Conservation (phyloP, 37 sponge, comb jelly and placozoan species). For the Tethya wilhelma region DNA sequence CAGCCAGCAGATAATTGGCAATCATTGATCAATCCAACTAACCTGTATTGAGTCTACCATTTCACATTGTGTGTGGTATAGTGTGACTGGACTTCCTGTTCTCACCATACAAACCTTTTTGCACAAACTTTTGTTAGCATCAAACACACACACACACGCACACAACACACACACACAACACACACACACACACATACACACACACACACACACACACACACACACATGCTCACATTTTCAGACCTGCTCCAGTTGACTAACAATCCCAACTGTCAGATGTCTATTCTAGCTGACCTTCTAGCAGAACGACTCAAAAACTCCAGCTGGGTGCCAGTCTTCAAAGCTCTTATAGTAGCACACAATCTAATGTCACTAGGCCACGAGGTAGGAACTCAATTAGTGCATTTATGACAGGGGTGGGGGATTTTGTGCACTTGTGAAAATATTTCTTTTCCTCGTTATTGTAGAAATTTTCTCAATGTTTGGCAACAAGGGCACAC, state of each 20-base stretch:
- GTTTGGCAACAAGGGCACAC: slow-evolving; percentile 76
- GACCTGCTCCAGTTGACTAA: slow-evolving; percentile 79
- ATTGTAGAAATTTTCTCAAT: slow-evolving; percentile 83
- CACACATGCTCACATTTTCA: slow-evolving; percentile 13
- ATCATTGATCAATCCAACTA: too few relatives aligned
- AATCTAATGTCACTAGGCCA: slow-evolving; percentile 90
- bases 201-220: neutral
- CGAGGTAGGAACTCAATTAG: slow-evolving; percentile 63
- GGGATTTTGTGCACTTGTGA: neutral
- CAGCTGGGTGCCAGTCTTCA: slow-evolving; percentile 94
- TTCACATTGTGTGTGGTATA: too few relatives aligned
- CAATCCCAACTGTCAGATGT: slow-evolving; percentile 75
- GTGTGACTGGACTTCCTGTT: too few relatives aligned
- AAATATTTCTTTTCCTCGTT: neutral
- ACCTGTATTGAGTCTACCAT: too few relatives aligned
- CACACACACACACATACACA: neutral
- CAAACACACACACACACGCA: slow-evolving; percentile 3
- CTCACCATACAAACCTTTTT: too few relatives aligned
- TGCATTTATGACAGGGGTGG: neutral
- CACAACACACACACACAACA: neutral
- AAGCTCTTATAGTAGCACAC: slow-evolving; percentile 88
- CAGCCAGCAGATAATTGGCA: too few relatives aligned
- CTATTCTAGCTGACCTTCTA: slow-evolving; percentile 74
- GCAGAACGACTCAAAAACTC: slow-evolving; percentile 63
- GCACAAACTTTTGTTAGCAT: neutral